A percentile compares a stretch with the other conserved stretches of the same genome.
phyloP scores from a whole-genome alignment of 1,140 invertebrate genomes.

The Riptortus pedestris region DNA sequence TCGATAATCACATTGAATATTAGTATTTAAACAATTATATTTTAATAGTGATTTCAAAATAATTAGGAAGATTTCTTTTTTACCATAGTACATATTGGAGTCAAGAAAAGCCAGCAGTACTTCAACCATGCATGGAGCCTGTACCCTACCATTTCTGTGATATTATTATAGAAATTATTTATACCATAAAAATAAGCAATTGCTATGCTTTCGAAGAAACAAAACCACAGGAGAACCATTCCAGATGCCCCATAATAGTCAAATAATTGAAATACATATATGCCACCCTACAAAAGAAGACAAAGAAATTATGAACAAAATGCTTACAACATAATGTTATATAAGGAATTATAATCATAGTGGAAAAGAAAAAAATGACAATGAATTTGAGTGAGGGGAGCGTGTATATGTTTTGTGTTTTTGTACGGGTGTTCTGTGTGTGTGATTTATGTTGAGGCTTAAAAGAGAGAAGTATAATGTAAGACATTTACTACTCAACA shows the following conservation, averaged over 20 bases:
- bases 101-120: constrained; percentile 50
- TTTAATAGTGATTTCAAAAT: neutral
- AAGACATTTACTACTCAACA: too few relatives aligned
- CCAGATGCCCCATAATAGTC: constrained; percentile 80
- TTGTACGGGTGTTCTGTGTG: too few relatives aligned
- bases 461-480: too few relatives aligned
- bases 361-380: neutral
- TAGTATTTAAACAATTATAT: neutral
- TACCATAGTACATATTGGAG: constrained; percentile 50
- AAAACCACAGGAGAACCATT: constrained; percentile 54
- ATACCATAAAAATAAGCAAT: constrained; percentile 56
- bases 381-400: neutral
- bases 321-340: neutral
- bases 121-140: constrained; percentile 39
- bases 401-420: too few relatives aligned
- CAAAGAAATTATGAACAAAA: neutral
- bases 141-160: constrained; percentile 54
- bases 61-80: constrained; percentile 32
- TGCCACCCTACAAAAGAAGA: constrained; percentile 63
- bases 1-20: neutral
- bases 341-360: neutral
- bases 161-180: constrained; percentile 47
- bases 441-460: too few relatives aligned
- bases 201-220: constrained; percentile 53
- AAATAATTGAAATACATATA: constrained; percentile 80